phyloP scores from a whole-genome alignment of 2,888 invertebrate genomes.

The Cryptus viduatorius region DNA sequence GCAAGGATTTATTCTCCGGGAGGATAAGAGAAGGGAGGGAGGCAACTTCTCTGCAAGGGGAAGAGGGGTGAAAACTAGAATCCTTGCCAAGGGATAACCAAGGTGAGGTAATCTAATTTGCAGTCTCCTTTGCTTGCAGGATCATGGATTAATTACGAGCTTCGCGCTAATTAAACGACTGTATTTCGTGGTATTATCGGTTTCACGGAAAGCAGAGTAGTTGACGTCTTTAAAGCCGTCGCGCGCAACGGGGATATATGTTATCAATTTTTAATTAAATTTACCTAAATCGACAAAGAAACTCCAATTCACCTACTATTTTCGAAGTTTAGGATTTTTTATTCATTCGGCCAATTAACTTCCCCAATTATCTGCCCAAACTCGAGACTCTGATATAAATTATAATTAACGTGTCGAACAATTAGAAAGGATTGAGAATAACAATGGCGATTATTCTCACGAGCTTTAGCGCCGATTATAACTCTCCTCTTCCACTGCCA shows the following conservation, averaged over 20 bases:
- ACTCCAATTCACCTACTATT: too few relatives aligned
- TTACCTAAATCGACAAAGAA: too few relatives aligned
- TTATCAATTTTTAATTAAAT: background rate
- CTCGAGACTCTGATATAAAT: slow-evolving; percentile 29
- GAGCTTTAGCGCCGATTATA: slow-evolving; percentile 15
- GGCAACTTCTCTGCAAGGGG: slow-evolving; percentile 7
- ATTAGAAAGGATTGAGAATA: slow-evolving; percentile 54
- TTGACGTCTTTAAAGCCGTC: background rate
- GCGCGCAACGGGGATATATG: background rate
- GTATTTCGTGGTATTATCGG: slow-evolving; percentile 11
- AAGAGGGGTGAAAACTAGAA: background rate
- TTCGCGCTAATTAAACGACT: slow-evolving; percentile 9
- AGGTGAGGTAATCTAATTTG: slow-evolving; percentile 22
- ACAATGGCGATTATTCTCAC: slow-evolving; percentile 25
- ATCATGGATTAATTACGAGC: slow-evolving; percentile 15
- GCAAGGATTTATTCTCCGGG: slow-evolving; percentile 42
- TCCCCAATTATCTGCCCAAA: background rate
- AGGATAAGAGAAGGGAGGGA: slow-evolving; percentile 26
- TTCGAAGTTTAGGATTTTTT: too few relatives aligned
- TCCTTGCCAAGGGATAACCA: slow-evolving; percentile 18
- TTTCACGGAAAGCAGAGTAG: background rate
- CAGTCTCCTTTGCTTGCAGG: slow-evolving; percentile 6
- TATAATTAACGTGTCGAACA: slow-evolving; percentile 50
- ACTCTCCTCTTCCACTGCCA: slow-evolving; percentile 4
- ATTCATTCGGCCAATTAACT: background rate